Evolutionary conservation across 2,888 invertebrate species (phyloP), one percentile per base, ranked within the genome.

Genomic region (Pyrochroa serraticornis): DNA sequence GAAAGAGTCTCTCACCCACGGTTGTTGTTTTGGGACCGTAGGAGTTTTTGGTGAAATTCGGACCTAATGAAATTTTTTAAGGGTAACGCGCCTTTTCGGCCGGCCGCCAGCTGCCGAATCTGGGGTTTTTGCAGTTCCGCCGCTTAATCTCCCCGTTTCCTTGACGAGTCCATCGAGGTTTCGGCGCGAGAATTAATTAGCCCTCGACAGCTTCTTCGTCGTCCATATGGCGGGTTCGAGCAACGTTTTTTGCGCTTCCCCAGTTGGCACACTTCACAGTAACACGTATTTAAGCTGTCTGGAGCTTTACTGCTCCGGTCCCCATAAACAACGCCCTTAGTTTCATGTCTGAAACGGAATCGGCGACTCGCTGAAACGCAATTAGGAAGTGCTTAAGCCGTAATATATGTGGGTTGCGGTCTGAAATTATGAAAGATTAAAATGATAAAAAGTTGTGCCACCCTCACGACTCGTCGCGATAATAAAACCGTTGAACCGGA

Each of bases 241-340:
- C 52, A 51, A 49, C 63, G 57, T 65, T 67, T 71, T 71, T 70
- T 64, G 60, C 65, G 49, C 49, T 46, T 62, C 56, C 65, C 60
- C 71, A 71, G 69, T 73, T 72, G 73, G 72, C 71, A 73, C 71
- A 70, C 69, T 72, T 72, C 67, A 64, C 69, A 64, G 65, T 71
- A 73, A 72, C 70, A 69, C 68, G 71, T 71, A 71, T 72, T 73
- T 73, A 73, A 73, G 70, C 70, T 69, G 70, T 72, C 71, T 22
- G 22, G 66, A 62, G 66, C 68, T 71, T 74, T 71, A 71, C 73
- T 71, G 66, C 69, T 66, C 65, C 59, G 54, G 42, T 46, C 38
- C 56, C 44, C 58, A 62, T 61, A 62, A 63, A 61, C 61, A 55
- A 60, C 59, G 60, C 61, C 62, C 61, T 64, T 63, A 57, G 46